A percentile compares a stretch with the other conserved stretches of the same genome.
These are phyloP conservation scores for Phyllotis vaccarum DNA, from an alignment of 2,797 vertebrate genomes.

Conservation along the genomic window DNA sequence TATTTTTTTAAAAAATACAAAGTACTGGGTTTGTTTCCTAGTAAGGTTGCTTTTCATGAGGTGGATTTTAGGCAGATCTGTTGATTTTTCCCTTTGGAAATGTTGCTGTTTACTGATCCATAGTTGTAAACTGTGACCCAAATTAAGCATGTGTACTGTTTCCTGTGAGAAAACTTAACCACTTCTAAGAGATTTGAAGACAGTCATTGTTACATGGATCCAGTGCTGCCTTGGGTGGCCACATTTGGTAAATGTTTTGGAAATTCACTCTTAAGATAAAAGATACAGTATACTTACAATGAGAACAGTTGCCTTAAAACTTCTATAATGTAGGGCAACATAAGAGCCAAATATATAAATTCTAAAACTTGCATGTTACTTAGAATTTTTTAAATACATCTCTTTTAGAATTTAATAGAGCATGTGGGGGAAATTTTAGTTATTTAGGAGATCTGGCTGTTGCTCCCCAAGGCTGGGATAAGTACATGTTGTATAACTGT, in stretches of 20 bases:
- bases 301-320: neutral
- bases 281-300: neutral
- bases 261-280: neutral
- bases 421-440: too few species aligned
- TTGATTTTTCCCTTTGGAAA: neutral
- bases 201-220: rapidly evolving
- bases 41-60: neutral
- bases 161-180: rapidly evolving
- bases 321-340: neutral
- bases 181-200: rapidly evolving
- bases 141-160: neutral
- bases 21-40: neutral
- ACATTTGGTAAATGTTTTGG: neutral
- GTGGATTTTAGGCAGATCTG: neutral
- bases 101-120: neutral
- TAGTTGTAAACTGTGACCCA: neutral
- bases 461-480: neutral
- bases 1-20: neutral
- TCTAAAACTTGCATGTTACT: neutral
- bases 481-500: neutral
- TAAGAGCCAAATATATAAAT: neutral
- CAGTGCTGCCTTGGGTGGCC: neutral
- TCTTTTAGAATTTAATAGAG: slow-evolving; percentile 22
- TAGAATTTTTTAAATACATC: neutral
- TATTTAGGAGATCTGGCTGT: neutral